phyloP scores from a whole-genome alignment of 2,113 vertebrate genomes.

The Parus major region DNA sequence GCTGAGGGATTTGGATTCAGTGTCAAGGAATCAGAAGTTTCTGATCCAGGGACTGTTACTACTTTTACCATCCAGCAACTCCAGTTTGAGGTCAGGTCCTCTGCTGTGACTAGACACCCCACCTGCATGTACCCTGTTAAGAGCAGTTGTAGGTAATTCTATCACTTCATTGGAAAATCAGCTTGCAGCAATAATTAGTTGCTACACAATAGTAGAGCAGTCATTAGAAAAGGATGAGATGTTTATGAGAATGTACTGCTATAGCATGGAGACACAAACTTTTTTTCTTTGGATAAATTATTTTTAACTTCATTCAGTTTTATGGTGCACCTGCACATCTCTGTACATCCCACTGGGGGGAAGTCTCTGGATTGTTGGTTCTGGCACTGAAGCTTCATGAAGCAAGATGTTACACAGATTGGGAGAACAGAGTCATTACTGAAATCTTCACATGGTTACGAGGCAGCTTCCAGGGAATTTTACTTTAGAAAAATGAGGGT shows the following conservation, averaged over 20 bases:
- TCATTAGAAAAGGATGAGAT: not conserved
- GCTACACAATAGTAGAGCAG: not conserved
- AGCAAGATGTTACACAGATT: not conserved
- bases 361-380: not conserved
- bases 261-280: not conserved
- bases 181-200: not conserved
- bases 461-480: not conserved
- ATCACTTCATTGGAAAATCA: not conserved
- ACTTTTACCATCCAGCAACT: not conserved
- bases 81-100: not conserved
- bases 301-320: not conserved
- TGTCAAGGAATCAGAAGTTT: not conserved
- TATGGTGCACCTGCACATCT: fast-evolving
- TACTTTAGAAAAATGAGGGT: not conserved
- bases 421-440: not conserved
- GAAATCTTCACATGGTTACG: not conserved
- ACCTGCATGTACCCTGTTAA: not conserved
- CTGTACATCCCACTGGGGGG: not conserved
- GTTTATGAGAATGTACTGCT: not conserved
- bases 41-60: not conserved
- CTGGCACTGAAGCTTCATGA: not conserved
- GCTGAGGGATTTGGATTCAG: not conserved
- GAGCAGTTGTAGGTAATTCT: not conserved
- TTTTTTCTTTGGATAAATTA: not conserved
- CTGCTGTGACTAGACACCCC: not conserved